phyloP scores from a whole-genome alignment of 2,797 vertebrate species.

The Harpagifer antarcticus region DNA sequence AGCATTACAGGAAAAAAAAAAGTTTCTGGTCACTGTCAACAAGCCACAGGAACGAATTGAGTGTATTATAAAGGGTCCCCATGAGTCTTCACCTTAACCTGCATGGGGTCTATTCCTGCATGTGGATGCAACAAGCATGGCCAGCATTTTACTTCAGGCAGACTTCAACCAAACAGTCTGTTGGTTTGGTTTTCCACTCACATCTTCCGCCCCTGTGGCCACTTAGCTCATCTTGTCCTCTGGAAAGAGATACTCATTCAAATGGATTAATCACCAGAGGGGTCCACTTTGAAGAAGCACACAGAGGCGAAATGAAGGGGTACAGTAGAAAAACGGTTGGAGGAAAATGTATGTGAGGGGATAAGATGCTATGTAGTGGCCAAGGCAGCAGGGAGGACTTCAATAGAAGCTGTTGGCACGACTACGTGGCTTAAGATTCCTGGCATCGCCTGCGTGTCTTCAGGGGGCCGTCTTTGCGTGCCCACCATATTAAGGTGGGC shows the following conservation, averaged over 20 bases:
- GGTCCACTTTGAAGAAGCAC: constrained; percentile 67
- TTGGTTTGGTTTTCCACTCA: constrained; percentile 59
- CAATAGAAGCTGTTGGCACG: constrained; percentile 65
- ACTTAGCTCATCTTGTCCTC: constrained; percentile 75
- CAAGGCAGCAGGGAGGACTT: constrained; percentile 67
- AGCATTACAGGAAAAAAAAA: constrained; percentile 19
- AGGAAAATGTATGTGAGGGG: constrained; percentile 58
- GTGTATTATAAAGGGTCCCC: constrained; percentile 34
- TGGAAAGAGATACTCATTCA: constrained; percentile 68
- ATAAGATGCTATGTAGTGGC: constrained; percentile 53
- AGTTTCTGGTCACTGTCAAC: constrained; percentile 48
- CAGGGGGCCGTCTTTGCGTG: constrained; percentile 71
- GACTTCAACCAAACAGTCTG: constrained; percentile 49
- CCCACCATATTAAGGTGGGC: constrained; percentile 78
- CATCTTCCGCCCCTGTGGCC: constrained; percentile 65
- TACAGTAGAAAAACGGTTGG: constrained; percentile 41
- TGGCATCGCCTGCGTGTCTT: constrained; percentile 71
- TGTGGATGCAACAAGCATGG: constrained; percentile 5
- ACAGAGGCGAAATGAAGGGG: constrained; percentile 56
- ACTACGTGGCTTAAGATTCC: constrained; percentile 67
- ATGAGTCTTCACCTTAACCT: constrained; percentile 22
- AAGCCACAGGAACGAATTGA: constrained; percentile 54
- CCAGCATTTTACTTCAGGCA: constrained; percentile 27
- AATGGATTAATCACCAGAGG: constrained; percentile 73
- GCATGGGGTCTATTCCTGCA: constrained; percentile 26